phyloP scores from a whole-genome alignment of 2,113 vertebrate genomes.

The Anser brachyrhynchus region DNA sequence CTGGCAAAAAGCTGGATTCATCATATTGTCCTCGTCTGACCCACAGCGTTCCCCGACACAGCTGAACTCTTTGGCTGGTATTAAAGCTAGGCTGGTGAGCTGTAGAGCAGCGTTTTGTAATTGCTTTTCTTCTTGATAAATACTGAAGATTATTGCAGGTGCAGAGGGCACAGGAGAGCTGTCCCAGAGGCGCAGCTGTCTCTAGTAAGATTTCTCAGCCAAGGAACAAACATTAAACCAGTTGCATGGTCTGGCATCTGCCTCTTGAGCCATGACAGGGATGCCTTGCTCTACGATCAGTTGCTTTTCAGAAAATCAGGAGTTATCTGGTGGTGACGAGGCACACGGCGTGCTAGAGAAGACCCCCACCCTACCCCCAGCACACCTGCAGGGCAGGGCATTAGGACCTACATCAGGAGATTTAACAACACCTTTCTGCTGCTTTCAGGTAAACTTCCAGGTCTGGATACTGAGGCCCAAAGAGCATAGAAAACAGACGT shows the following conservation, averaged over 20 bases:
- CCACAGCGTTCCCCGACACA: not conserved
- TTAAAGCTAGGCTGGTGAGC: not conserved
- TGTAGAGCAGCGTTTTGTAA: not conserved
- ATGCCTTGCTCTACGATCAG: not conserved
- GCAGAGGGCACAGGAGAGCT: not conserved
- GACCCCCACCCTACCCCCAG: not conserved
- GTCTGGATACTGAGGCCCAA: not conserved
- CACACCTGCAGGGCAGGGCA: not conserved
- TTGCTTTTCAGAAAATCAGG: not conserved
- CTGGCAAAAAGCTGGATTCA: not conserved
- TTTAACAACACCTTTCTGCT: not conserved
- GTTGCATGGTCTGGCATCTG: not conserved
- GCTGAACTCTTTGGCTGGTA: not conserved
- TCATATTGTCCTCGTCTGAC: not conserved
- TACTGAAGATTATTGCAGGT: not conserved
- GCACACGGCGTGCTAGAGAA: not conserved
- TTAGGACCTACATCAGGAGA: rapidly evolving
- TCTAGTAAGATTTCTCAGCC: not conserved
- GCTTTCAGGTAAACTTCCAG: not conserved
- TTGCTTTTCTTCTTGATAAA: not conserved
- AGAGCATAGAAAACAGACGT: not conserved
- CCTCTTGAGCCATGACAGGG: not conserved
- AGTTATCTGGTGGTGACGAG: not conserved
- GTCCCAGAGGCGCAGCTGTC: not conserved
- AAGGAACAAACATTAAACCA: not conserved